These are phyloP conservation scores for Scaptomyza pallida DNA, from an alignment of 1,140 invertebrate genomes.

Conservation along the genomic window DNA sequence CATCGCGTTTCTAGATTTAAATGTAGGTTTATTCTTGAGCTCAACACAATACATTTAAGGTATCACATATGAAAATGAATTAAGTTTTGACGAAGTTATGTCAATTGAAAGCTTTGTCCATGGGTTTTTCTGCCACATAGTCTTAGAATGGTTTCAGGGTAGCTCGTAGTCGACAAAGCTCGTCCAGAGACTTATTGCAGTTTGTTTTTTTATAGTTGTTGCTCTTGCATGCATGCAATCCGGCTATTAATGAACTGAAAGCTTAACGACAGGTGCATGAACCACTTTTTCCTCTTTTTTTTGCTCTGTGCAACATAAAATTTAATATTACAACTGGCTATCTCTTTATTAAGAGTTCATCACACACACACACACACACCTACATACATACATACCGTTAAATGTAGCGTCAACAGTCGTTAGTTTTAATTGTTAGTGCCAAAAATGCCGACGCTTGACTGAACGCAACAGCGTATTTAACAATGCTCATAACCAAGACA, in stretches of 20 bases:
- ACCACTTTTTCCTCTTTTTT: constrained; percentile 18
- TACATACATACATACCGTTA: constrained; percentile 53
- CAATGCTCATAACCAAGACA: constrained; percentile 11
- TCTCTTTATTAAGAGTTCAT: constrained; percentile 64
- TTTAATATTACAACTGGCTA: constrained; percentile 69
- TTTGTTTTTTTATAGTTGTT: constrained; percentile 30
- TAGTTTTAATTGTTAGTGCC: constrained; percentile 75
- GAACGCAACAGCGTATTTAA: constrained; percentile 10
- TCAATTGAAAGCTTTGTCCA: too few species aligned
- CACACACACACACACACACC: constrained; percentile 22
- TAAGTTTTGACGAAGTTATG: too few species aligned
- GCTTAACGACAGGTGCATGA: constrained; percentile 40
- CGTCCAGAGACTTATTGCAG: too few species aligned
- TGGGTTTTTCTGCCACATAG: too few species aligned
- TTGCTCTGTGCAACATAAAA: constrained; percentile 52
- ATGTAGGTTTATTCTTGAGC: too few species aligned
- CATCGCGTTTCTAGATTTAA: too few species aligned
- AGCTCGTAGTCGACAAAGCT: too few species aligned
- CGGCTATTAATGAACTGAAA: constrained; percentile 44
- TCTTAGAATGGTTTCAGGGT: too few species aligned
- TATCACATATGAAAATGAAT: too few species aligned
- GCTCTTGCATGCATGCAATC: constrained; percentile 29
- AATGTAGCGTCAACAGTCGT: constrained; percentile 57
- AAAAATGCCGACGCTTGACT: constrained; percentile 54
- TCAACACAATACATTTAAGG: too few species aligned